Conservation (phyloP, 2,888 invertebrate species). For the Drosophila sordidapex region DNA sequence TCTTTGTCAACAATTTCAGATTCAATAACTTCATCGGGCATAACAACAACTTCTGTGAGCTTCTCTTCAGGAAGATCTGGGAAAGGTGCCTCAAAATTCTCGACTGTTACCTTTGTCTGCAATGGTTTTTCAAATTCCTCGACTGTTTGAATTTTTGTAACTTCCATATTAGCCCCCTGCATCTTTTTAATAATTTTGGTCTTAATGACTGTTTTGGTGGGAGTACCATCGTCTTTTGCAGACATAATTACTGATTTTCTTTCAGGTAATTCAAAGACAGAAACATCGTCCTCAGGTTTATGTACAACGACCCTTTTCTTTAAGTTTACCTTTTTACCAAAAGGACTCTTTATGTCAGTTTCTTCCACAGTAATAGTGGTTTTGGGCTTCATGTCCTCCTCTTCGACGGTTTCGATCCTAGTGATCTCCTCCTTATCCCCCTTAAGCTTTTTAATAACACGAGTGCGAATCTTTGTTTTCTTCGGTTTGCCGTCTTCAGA, state of each 20-base stretch:
- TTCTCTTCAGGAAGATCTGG: conserved; percentile 76
- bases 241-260: conserved; percentile 82
- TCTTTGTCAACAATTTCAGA: conserved; percentile 73
- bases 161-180: conserved; percentile 81
- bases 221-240: conserved; percentile 84
- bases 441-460: conserved; percentile 65
- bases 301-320: conserved; percentile 74
- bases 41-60: conserved; percentile 71
- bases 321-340: conserved; percentile 51
- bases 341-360: conserved; percentile 38
- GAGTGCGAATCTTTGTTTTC: conserved; percentile 66
- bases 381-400: conserved; percentile 55
- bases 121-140: conserved; percentile 50
- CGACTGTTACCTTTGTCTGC: conserved; percentile 41
- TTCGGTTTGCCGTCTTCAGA: conserved; percentile 52
- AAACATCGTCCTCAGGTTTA: conserved; percentile 75
- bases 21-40: conserved; percentile 80
- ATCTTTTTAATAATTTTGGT: conserved; percentile 86
- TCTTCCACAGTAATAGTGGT: conserved; percentile 66
- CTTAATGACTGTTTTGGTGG: conserved; percentile 83
- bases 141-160: conserved; percentile 46
- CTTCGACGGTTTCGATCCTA: conserved; percentile 69
- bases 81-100: conserved; percentile 81
- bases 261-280: conserved; percentile 82
- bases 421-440: conserved; percentile 68